These are phyloP conservation scores for Tetramorium alpestre DNA, from an alignment of 1,140 invertebrate genomes.

Conservation along the genomic window DNA sequence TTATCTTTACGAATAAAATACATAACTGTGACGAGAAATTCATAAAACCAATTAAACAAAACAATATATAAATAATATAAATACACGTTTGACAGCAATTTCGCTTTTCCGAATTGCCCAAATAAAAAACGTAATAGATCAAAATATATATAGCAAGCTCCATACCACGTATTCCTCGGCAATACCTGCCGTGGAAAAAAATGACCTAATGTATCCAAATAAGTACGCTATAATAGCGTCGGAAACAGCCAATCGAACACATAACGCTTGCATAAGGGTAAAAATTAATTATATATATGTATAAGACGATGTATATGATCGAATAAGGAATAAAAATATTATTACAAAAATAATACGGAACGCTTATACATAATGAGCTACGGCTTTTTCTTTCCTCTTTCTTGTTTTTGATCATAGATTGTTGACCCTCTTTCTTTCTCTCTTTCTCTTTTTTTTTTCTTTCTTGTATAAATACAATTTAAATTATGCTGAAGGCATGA, in stretches of 20 bases:
- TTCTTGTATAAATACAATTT: conserved; percentile 35
- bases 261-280: conserved; percentile 73
- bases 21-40: conserved; percentile 51
- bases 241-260: conserved; percentile 79
- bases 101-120: conserved; percentile 36
- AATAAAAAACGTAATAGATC: conserved; percentile 69
- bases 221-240: conserved; percentile 76
- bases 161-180: conserved; percentile 33
- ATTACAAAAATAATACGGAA: conserved; percentile 74
- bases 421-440: not conserved
- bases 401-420: conserved; percentile 38
- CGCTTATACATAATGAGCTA: conserved; percentile 60
- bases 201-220: conserved; percentile 64
- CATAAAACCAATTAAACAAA: conserved; percentile 58
- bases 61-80: conserved; percentile 67
- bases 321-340: conserved; percentile 71
- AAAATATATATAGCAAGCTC: conserved; percentile 62
- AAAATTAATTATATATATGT: conserved; percentile 65
- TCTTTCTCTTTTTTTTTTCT: not conserved
- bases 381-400: conserved; percentile 6
- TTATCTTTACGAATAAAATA: conserved; percentile 44
- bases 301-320: conserved; percentile 66
- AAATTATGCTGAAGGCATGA: conserved; percentile 47
- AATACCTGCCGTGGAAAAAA: not conserved
- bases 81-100: conserved; percentile 57